Evolutionary conservation across 2,888 invertebrate species (phyloP), one percentile per base, ranked within the genome.

Genomic region (Geophilus truncorum): DNA sequence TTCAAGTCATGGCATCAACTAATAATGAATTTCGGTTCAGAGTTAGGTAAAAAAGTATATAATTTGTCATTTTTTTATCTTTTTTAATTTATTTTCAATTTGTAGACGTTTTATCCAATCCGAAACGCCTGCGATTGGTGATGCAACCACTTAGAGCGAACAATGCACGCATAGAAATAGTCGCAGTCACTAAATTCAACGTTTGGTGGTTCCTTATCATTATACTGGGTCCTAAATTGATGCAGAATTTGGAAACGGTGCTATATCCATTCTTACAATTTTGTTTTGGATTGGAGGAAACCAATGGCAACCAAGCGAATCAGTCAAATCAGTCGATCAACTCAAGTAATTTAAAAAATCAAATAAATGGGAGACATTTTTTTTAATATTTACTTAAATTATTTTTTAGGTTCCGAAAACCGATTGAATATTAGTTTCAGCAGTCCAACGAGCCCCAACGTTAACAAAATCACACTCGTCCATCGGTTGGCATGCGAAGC

Each of bases 81-180:
- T 23, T 57, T 25, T 79, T 25, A 30, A 18, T 79, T 7, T 79
- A 51, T 25, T 79, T 25, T 36, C 23, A 9, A n/a, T 15, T 40
- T 21, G 57, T 30, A 79, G 79, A 79, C 10, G 79, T 79, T 3
- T 57, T 79, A n/a, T 28, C 79, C 1, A 79, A 79, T n/a, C 79
- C 79, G 1, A 79, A 79, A 79, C 79, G 79, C 7, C 18, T 79
- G 4, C 51, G 79, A n/a, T 79, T 79, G 28, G 79, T 79, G n/a
- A 79, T 79, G 79, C 79, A 79, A 62, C 79, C 79, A 30, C 28
- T 79, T 25, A 79, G 62, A 57, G 79, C 79, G n/a, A 79, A 79
- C 21, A 79, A 79, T 79, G 79, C 79, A 30, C 9, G 62, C 30
- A 40, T 62, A 6, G 79, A 79, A 79, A 15, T 30, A 10, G 51